These are phyloP conservation scores for Pararge aegeria DNA, from an alignment of 1,140 invertebrate species.

Conservation along the genomic window DNA sequence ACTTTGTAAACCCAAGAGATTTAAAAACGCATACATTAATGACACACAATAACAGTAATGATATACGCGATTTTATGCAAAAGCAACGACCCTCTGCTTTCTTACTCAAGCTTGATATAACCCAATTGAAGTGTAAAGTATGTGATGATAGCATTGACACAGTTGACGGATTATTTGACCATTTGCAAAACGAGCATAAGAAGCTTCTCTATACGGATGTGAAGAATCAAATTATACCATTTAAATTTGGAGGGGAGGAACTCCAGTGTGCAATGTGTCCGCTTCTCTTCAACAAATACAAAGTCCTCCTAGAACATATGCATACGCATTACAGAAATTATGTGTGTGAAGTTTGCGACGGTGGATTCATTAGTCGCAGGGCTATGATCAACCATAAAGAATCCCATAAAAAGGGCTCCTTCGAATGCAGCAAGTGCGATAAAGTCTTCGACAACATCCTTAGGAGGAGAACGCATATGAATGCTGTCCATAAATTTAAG, in stretches of 20 bases:
- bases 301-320: constrained; percentile 54
- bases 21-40: constrained; percentile 40
- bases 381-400: constrained; percentile 36
- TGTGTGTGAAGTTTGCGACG: constrained; percentile 48
- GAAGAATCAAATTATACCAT: constrained; percentile 36
- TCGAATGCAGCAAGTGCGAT: constrained; percentile 37
- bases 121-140: not conserved
- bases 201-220: constrained; percentile 33
- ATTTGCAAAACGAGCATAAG: constrained; percentile 32
- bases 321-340: constrained; percentile 56
- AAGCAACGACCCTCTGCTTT: constrained; percentile 19
- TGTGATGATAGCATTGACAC: constrained; percentile 21
- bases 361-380: constrained; percentile 41
- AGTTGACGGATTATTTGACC: constrained; percentile 31
- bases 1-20: constrained; percentile 28
- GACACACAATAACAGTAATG: not conserved
- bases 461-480: not conserved
- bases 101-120: constrained; percentile 3
- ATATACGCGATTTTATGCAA: constrained; percentile 20
- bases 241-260: constrained; percentile 31
- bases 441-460: constrained; percentile 22
- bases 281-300: constrained; percentile 48
- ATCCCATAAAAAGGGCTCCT: constrained; percentile 42
- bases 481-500: constrained; percentile 2
- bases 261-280: constrained; percentile 37